These are phyloP conservation scores for Branchinecta lynchi DNA, from an alignment of 1,140 invertebrate species.

Conservation along the genomic window DNA sequence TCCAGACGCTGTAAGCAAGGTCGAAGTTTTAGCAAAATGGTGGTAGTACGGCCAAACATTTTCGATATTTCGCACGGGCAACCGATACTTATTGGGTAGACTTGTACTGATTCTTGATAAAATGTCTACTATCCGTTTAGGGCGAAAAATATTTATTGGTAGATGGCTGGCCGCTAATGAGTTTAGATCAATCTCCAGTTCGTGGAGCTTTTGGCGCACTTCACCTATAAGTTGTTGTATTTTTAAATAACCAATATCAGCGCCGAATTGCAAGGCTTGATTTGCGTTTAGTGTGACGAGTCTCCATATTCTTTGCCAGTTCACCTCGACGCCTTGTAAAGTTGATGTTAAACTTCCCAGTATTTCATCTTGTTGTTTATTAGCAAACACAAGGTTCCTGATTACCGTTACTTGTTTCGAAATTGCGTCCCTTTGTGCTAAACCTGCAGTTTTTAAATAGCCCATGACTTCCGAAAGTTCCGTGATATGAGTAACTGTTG, in stretches of 20 bases:
- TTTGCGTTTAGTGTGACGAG: neutral
- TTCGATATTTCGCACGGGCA: neutral
- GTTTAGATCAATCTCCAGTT: neutral
- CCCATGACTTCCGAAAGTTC: no score
- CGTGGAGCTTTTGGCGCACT: neutral
- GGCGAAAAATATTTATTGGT: neutral
- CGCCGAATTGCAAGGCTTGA: neutral
- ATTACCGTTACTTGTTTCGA: no score
- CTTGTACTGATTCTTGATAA: neutral
- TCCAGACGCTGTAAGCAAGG: neutral
- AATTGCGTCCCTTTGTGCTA: no score
- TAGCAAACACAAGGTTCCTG: neutral
- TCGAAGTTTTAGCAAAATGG: neutral
- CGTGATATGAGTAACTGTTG: no score
- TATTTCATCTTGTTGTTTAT: neutral
- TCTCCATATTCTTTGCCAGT: neutral
- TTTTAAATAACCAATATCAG: neutral
- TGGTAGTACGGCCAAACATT: neutral
- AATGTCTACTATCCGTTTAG: neutral
- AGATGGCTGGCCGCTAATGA: neutral
- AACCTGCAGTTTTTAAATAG: no score
- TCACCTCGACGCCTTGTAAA: neutral
- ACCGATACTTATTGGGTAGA: neutral
- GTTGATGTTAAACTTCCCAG: neutral
- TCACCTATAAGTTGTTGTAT: neutral